Evolutionary conservation across 1,140 invertebrate species (phyloP).

Genomic region (Brachionus calyciflorus): DNA sequence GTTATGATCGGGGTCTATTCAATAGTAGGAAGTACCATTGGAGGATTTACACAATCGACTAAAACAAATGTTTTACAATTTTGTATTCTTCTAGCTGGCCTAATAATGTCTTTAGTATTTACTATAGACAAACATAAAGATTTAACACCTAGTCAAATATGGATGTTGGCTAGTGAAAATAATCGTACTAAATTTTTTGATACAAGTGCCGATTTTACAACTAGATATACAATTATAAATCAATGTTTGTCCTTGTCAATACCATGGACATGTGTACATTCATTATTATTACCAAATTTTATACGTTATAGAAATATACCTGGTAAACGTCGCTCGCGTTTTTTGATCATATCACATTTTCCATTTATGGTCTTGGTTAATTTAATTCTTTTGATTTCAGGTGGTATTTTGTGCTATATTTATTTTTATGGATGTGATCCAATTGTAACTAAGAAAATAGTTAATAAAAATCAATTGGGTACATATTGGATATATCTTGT

Average conservation of each 20-base stretch:
- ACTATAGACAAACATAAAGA: not conserved
- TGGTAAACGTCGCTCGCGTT: not conserved
- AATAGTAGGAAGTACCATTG: conserved; percentile 5
- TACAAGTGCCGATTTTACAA: conserved; percentile 14
- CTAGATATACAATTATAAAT: conserved; percentile 28
- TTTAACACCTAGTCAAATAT: not conserved
- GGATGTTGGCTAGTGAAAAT: not conserved
- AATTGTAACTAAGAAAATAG: not conserved
- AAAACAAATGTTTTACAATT: conserved; percentile 36
- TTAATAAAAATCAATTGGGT: conserved; percentile 23
- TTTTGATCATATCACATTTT: conserved; percentile 17
- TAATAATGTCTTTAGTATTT: not conserved
- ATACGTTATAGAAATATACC: conserved; percentile 34
- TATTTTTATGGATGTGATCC: conserved; percentile 36
- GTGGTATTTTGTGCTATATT: conserved; percentile 21
- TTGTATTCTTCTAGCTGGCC: not conserved
- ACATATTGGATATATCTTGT: conserved; percentile 17
- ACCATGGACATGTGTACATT: conserved; percentile 37
- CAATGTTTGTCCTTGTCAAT: conserved; percentile 10
- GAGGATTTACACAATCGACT: conserved; percentile 19
- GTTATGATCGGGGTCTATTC: conserved; percentile 2
- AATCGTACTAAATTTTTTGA: conserved; percentile 1
- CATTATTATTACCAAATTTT: conserved; percentile 22
- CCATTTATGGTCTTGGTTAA: conserved; percentile 24
- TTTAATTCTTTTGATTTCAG: conserved; percentile 16